Base-by-base conservation (phyloP, 2,113 vertebrate species). In the Apus apus region DNA sequence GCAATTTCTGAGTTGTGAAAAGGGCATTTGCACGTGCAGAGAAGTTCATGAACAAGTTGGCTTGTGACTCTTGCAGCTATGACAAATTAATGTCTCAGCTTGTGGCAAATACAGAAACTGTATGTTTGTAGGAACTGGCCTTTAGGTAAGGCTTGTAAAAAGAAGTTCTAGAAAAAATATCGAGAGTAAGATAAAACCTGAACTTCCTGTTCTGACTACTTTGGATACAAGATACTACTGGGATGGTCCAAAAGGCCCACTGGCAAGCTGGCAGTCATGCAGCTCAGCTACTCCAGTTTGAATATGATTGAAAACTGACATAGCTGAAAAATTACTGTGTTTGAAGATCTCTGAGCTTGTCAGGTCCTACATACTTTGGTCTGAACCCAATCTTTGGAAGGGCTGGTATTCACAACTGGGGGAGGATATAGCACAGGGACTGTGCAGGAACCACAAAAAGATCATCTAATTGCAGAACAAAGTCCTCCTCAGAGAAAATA, bases 331-430 rank as follows among this genome's bases (percentile, higher is more conserved):
- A 75, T 16, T 11, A 36, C 19, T 2, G 2, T 15, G 2, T 20
- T 82, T 81, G n/a, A 73, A 84, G 22, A 61, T 6, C 25, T 22
- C 45, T 65, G 65, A 53, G 32, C n/a, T 7, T 0, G 0, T 50
- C 34, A 85, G 29, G 7, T 60, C 64, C 21, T 8, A 11, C 30
- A 40, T 1, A 2, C 3, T 58, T 72, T n/a, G 38, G 16, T 36
- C 67, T 62, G 50, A 90, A 20, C 8, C 51, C 30, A 1, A 0
- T 10, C 9, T 74, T 71, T 71, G 48, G 27, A 61, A 81, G 15
- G 15, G 20, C 11, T 54, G 34, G n/a, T 0, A 1, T 16, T 71
- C 29, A 15, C 1, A 1, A 20, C 34, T 32, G 11, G 18, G n/a
- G 16, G 17, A 29, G 19, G 25, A 54, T 54, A 27, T 13, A 50